A percentile compares a stretch with the other conserved stretches of the same genome.
phyloP scores from a whole-genome alignment of 2,797 vertebrate genomes.

The Anas bernieri region DNA sequence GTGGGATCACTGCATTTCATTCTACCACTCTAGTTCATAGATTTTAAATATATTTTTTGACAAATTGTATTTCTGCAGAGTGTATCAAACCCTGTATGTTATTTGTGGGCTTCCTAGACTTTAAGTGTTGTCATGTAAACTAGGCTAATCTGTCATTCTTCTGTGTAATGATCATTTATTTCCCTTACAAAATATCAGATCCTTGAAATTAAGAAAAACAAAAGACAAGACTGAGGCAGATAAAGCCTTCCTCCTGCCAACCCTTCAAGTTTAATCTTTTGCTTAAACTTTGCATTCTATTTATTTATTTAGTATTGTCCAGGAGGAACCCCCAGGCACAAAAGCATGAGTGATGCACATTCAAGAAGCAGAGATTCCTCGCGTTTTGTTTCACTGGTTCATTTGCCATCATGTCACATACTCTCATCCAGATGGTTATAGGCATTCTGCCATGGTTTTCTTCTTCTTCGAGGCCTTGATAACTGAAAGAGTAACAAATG shows the following conservation, averaged over 20 bases:
- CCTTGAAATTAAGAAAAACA: not conserved
- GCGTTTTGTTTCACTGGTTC: not conserved
- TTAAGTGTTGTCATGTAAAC: not conserved
- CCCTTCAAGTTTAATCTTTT: not conserved
- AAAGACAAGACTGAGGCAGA: not conserved
- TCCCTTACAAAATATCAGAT: not conserved
- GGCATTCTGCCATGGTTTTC: not conserved
- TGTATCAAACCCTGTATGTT: not conserved
- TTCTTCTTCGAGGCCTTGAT: not conserved
- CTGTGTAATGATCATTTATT: not conserved
- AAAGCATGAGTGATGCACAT: not conserved
- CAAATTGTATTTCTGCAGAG: not conserved
- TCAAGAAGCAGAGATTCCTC: not conserved
- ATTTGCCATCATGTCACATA: not conserved
- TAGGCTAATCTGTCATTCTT: not conserved
- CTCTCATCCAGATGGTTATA: not conserved
- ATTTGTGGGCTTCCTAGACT: not conserved
- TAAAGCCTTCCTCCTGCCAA: not conserved
- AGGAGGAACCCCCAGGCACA: not conserved
- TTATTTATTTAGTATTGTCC: constrained; percentile 34
- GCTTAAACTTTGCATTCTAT: not conserved
- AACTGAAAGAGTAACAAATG: not conserved
- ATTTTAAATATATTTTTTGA: not conserved
- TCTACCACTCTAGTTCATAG: not conserved
- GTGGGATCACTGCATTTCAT: not conserved